Percentiles rank a stretch among this genome's conserved stretches.
Conservation (phyloP, 2,888 invertebrate species). For the Oscheius sp. region DNA sequence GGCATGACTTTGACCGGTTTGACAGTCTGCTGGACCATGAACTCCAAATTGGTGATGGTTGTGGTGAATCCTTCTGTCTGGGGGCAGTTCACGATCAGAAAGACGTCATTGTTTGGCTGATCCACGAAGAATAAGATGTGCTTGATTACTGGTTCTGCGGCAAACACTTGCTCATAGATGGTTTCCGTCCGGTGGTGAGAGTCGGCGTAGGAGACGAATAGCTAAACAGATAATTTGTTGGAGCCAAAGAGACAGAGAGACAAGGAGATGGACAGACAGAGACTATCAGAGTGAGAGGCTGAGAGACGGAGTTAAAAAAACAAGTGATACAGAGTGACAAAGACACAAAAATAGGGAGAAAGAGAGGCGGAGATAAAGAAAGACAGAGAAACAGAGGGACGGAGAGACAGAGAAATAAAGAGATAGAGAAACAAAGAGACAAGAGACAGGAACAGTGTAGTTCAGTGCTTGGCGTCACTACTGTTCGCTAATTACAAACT, state of each 20-base stretch:
- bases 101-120: constrained; percentile 23
- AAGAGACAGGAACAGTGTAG: no score
- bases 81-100: constrained; percentile 23
- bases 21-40: background rate
- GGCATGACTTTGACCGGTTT: constrained; percentile 9
- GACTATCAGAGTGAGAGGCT: no score
- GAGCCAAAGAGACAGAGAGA: background rate
- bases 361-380: no score
- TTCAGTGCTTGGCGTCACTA: no score
- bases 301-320: no score
- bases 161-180: background rate
- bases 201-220: constrained; percentile 17
- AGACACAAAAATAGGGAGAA: no score
- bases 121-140: constrained; percentile 1
- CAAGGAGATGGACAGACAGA: no score
- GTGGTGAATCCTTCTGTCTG: constrained; percentile 5
- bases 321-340: no score
- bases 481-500: no score
- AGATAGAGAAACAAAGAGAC: no score
- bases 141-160: background rate
- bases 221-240: background rate
- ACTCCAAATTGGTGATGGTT: background rate
- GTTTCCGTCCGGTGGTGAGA: constrained; percentile 20
- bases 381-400: no score
- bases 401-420: no score